A percentile compares a stretch with the other conserved stretches of the same genome.
These are phyloP conservation scores for Myotis davidii DNA, from an alignment of 2,113 vertebrate genomes.

Conservation along the genomic window DNA sequence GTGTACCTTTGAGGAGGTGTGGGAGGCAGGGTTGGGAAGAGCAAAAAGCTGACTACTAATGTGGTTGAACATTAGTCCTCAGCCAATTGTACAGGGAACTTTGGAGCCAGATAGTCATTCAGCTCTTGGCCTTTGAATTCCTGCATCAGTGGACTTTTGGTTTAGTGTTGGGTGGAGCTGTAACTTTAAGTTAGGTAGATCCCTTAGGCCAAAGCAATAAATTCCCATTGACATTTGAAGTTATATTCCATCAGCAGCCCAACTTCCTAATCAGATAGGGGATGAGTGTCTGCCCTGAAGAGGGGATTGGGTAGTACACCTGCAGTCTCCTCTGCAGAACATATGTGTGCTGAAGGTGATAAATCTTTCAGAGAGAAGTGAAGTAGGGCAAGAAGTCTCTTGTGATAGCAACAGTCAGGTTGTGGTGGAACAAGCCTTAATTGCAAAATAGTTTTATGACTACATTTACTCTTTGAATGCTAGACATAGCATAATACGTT, in stretches of 20 bases:
- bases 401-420: background rate
- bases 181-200: background rate
- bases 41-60: background rate
- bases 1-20: background rate
- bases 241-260: background rate
- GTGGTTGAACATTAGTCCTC: rapidly evolving
- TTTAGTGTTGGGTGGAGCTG: background rate
- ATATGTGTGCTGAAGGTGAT: background rate
- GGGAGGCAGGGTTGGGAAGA: rapidly evolving
- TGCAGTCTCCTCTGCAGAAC: background rate
- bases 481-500: background rate
- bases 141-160: rapidly evolving
- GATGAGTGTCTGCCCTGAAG: background rate
- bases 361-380: conserved; percentile 1
- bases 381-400: background rate
- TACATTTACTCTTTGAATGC: background rate
- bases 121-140: background rate
- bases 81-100: rapidly evolving
- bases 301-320: background rate
- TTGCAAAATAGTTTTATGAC: background rate
- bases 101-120: background rate
- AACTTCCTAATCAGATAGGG: background rate
- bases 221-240: background rate
- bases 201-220: background rate
- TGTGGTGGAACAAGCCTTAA: background rate